These are phyloP conservation scores for Psylliodes chrysocephalus DNA, from an alignment of 2,888 invertebrate species.

Conservation along the genomic window DNA sequence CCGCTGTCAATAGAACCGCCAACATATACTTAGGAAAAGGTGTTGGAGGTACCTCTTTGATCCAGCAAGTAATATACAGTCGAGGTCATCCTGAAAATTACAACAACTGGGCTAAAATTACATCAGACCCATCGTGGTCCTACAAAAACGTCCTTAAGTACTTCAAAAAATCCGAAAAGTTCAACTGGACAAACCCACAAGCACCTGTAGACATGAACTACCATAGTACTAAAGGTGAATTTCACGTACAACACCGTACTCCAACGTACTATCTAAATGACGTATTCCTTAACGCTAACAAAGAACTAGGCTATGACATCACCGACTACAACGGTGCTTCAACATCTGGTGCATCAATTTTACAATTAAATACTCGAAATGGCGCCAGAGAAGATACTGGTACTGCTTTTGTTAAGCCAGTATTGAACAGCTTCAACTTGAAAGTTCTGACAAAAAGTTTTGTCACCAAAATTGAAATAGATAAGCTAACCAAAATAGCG, in stretches of 20 bases:
- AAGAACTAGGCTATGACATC: background rate
- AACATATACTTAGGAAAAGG: conserved; percentile 71
- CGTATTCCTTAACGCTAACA: background rate
- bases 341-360: background rate
- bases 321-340: background rate
- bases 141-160: conserved; percentile 63
- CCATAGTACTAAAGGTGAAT: conserved; percentile 51
- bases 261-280: background rate
- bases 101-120: conserved; percentile 82
- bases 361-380: background rate
- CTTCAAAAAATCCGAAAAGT: conserved; percentile 28
- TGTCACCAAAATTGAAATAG: conserved; percentile 58
- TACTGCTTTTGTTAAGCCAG: background rate
- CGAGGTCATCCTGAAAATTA: conserved; percentile 85
- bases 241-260: conserved; percentile 64
- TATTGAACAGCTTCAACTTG: background rate
- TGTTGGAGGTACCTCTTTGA: conserved; percentile 82
- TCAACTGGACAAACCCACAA: conserved; percentile 22
- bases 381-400: background rate
- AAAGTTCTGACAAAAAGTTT: conserved; percentile 59
- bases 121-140: conserved; percentile 69
- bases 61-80: conserved; percentile 88
- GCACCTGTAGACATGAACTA: conserved; percentile 5
- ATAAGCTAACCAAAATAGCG: conserved; percentile 54
- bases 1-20: conserved; percentile 64